Evolutionary conservation across 2,797 vertebrate genomes (phyloP).

Genomic region (Pachyuromys duprasi): DNA sequence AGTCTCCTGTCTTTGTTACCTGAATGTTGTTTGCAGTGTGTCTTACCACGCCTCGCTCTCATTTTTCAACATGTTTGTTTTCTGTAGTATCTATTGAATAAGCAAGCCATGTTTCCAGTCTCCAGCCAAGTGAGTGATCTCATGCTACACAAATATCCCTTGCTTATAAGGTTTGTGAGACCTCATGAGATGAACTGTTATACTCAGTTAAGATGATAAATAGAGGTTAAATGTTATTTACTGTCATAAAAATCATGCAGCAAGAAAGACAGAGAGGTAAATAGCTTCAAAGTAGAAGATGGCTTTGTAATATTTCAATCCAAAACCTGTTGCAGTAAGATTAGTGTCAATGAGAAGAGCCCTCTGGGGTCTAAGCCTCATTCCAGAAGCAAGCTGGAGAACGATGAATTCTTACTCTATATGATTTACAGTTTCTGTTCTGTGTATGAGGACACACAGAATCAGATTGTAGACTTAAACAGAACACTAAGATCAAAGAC

Average conservation of each 20-base stretch:
- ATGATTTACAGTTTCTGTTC: background rate
- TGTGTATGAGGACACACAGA: background rate
- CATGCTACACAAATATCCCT: background rate
- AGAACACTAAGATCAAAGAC: background rate
- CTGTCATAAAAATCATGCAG: background rate
- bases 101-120: constrained; percentile 6
- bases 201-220: constrained; percentile 50
- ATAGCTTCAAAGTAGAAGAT: background rate
- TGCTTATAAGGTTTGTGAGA: constrained; percentile 8
- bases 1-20: too few species aligned
- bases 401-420: background rate
- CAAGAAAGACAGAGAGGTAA: background rate
- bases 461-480: background rate
- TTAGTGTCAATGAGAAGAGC: background rate
- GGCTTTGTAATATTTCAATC: constrained; percentile 8
- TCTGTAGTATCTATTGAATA: background rate
- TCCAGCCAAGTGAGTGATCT: background rate
- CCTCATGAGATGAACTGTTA: background rate
- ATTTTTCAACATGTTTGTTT: background rate
- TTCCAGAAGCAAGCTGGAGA: background rate
- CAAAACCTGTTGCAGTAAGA: background rate
- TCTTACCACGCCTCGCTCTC: background rate
- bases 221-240: constrained; percentile 48
- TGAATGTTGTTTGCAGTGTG: background rate
- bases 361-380: background rate